These are phyloP conservation scores for Arnoldichthys spilopterus DNA, from an alignment of 2,797 vertebrate species.

Conservation along the genomic window DNA sequence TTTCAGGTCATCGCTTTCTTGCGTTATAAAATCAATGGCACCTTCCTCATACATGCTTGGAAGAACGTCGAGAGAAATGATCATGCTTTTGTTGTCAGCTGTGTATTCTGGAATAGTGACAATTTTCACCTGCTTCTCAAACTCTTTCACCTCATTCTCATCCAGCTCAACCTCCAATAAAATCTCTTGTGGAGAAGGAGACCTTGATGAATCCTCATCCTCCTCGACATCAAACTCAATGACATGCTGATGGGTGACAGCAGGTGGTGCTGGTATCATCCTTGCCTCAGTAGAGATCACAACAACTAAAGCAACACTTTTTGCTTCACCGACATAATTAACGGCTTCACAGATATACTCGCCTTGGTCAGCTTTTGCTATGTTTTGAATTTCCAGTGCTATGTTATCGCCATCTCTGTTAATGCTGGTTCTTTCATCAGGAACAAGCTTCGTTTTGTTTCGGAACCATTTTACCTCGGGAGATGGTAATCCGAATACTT, in stretches of 20 bases:
- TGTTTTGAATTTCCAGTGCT: constrained; percentile 80
- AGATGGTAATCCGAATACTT: constrained; percentile 90
- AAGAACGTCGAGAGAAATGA: constrained; percentile 94
- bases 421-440: constrained; percentile 78
- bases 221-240: constrained; percentile 96
- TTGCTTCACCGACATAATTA: constrained; percentile 94
- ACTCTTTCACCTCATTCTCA: constrained; percentile 95
- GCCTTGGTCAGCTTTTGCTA: constrained; percentile 85
- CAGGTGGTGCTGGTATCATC: constrained; percentile 86
- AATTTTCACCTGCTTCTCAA: constrained; percentile 98
- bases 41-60: constrained; percentile 89
- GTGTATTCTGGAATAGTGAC: constrained; percentile 94
- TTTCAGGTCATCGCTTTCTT: constrained; percentile 87
- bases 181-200: constrained; percentile 98
- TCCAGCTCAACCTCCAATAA: constrained; percentile 95
- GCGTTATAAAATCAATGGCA: constrained; percentile 76
- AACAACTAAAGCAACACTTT: constrained; percentile 87
- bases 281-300: constrained; percentile 84
- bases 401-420: constrained; percentile 86
- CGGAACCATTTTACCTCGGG: constrained; percentile 94
- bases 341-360: constrained; percentile 94
- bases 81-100: constrained; percentile 94
- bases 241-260: constrained; percentile 94
- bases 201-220: constrained; percentile 84
- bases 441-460: constrained; percentile 86